phyloP scores from a whole-genome alignment of 2,113 vertebrate genomes.

The Cyprinodon tularosa region DNA sequence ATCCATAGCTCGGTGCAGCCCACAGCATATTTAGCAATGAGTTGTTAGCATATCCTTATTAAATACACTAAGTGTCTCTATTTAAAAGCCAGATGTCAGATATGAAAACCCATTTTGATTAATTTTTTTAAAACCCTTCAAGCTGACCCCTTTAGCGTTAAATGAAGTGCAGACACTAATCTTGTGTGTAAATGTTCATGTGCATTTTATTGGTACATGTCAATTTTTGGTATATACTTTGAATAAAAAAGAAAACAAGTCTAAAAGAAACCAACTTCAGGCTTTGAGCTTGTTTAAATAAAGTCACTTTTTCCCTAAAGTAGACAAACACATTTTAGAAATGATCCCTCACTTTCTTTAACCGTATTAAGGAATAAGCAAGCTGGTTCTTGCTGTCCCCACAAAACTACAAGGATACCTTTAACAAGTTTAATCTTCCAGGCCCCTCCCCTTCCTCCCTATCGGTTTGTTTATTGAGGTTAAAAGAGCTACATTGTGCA shows the following conservation, averaged over 20 bases:
- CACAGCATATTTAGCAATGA: conserved; percentile 10
- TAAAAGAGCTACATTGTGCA: conserved; percentile 82
- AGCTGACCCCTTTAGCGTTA: conserved; percentile 25
- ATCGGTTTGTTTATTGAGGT: conserved; percentile 83
- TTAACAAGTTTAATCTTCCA: conserved; percentile 50
- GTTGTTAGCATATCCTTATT: conserved; percentile 2
- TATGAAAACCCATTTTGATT: conserved; percentile 16
- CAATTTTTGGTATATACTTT: background rate
- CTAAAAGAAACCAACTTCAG: conserved; percentile 13
- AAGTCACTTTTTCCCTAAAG: conserved; percentile 23
- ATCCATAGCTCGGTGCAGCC: conserved; percentile 2
- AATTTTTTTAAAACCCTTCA: conserved; percentile 26
- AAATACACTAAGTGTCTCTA: conserved; percentile 12
- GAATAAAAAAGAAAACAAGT: background rate
- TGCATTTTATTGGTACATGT: background rate
- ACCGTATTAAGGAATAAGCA: conserved; percentile 75
- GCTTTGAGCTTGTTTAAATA: background rate
- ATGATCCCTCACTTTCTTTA: conserved; percentile 36
- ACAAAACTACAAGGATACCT: conserved; percentile 53
- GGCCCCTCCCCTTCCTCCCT: conserved; percentile 51
- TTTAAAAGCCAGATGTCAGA: background rate
- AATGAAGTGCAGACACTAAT: conserved; percentile 4
- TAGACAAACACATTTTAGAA: conserved; percentile 13
- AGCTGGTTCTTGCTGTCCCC: conserved; percentile 96
- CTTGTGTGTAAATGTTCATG: background rate